These are phyloP conservation scores for Agrotis puta DNA, from an alignment of 2,888 invertebrate species.

Conservation along the genomic window DNA sequence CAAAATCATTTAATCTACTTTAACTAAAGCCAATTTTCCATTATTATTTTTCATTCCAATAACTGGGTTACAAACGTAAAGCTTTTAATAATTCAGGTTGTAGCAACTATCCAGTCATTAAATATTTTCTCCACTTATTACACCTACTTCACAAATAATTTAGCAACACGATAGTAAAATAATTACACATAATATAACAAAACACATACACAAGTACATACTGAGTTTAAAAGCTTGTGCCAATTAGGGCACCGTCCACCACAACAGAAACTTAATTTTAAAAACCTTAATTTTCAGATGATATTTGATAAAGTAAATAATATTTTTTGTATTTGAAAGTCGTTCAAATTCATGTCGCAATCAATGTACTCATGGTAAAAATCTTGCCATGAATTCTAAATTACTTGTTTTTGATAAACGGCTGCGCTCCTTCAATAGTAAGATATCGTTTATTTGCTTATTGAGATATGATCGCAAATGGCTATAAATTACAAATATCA, in stretches of 20 bases:
- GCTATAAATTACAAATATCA: no score
- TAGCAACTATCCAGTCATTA: conserved; percentile 1
- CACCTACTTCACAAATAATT: conserved; percentile 38
- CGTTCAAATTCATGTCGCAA: no score
- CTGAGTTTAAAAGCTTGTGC: not conserved
- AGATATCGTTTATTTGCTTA: not conserved
- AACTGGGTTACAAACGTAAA: not conserved
- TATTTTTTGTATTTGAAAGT: no score
- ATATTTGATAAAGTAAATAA: no score
- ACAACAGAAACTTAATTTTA: not conserved
- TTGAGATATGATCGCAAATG: not conserved
- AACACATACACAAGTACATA: not conserved
- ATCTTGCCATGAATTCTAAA: no score
- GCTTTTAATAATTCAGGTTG: conserved; percentile 25
- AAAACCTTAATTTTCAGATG: no score
- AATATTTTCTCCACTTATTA: conserved; percentile 22
- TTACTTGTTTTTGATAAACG: no score
- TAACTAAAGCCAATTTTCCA: not conserved
- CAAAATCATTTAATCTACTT: not conserved
- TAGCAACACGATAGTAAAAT: conserved; percentile 7
- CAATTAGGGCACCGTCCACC: not conserved
- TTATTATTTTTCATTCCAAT: not conserved
- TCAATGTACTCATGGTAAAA: no score
- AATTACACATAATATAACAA: conserved; percentile 8
- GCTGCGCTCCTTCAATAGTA: not conserved